Evolutionary conservation across 2,888 invertebrate genomes (phyloP).

Genomic region (Oligia strigilis): DNA sequence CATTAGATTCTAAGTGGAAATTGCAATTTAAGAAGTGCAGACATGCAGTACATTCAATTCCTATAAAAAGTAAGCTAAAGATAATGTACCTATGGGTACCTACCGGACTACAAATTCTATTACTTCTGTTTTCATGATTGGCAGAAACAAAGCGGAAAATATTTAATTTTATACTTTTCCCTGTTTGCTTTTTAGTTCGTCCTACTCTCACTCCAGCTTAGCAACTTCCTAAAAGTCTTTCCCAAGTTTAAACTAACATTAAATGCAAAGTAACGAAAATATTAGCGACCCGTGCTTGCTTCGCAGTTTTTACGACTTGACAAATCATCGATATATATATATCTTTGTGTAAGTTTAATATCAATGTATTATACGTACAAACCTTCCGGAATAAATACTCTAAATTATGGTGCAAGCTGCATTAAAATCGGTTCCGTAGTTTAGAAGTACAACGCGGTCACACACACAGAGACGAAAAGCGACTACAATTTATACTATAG

Average conservation of each 20-base stretch:
- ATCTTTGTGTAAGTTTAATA: no score
- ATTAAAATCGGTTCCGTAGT: background rate
- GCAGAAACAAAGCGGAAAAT: no score
- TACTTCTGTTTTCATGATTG: background rate
- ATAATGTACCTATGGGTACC: background rate
- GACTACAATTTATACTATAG: background rate
- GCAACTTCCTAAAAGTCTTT: background rate
- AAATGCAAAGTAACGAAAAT: background rate
- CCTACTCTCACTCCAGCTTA: background rate
- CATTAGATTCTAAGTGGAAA: background rate
- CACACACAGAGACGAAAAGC: background rate
- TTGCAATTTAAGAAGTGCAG: background rate
- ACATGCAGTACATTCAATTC: background rate
- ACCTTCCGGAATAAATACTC: no score
- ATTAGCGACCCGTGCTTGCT: no score
- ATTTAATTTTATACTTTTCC: background rate
- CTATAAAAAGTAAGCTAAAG: background rate
- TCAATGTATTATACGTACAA: no score
- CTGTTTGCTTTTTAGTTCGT: background rate
- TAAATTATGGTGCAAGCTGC: no score
- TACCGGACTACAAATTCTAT: background rate
- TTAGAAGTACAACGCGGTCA: background rate
- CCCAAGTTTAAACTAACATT: background rate
- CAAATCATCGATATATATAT: no score
- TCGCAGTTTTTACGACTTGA: no score